These are phyloP conservation scores for Caenorhabditis virilis DNA, from an alignment of 2,888 invertebrate species.

Conservation along the genomic window DNA sequence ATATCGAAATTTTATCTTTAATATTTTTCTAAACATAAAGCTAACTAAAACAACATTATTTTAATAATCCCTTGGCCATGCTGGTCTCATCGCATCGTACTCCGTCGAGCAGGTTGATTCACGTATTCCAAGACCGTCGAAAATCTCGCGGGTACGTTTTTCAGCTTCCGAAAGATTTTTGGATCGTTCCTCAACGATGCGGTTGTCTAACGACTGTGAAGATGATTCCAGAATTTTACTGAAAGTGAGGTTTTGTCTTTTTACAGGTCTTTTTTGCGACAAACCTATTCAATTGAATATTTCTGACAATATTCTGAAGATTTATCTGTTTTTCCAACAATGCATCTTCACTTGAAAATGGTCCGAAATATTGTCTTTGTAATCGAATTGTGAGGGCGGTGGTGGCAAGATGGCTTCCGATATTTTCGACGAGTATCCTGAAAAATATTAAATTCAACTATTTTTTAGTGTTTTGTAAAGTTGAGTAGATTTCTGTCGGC, in stretches of 20 bases:
- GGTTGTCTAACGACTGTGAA: too few species aligned
- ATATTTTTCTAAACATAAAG: background rate
- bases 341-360: constrained; percentile 80
- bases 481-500: constrained; percentile 1
- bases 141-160: constrained; percentile 11
- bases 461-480: background rate
- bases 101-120: constrained; percentile 30
- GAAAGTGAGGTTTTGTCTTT: too few species aligned
- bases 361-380: constrained; percentile 73
- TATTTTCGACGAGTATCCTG: constrained; percentile 80
- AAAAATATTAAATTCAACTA: constrained; percentile 69
- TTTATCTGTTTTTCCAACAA: constrained; percentile 84
- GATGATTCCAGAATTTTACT: too few species aligned
- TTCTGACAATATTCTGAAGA: constrained; percentile 74
- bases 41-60: background rate
- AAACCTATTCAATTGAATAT: constrained; percentile 52
- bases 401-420: constrained; percentile 81
- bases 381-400: constrained; percentile 73
- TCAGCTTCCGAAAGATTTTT: background rate
- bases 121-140: constrained; percentile 36
- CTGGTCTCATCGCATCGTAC: constrained; percentile 54
- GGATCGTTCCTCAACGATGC: background rate
- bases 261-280: too few species aligned
- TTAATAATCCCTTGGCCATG: constrained; percentile 50
- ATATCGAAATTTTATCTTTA: too few species aligned